Evolutionary conservation across 2,113 vertebrate species (phyloP).

Genomic region (Vidua chalybeata): DNA sequence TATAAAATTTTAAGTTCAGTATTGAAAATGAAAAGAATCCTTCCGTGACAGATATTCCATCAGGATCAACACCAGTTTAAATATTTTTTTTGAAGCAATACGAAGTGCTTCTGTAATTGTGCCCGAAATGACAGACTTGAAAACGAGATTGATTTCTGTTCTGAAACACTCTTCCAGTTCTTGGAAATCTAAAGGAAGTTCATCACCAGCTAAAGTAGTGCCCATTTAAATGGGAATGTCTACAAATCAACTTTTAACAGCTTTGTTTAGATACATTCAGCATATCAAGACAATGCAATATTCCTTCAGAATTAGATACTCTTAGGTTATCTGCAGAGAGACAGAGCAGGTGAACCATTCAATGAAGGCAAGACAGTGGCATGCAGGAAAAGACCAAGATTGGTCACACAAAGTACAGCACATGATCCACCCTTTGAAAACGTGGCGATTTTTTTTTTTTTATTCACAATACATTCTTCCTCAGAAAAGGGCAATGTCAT

Average conservation of each 20-base stretch:
- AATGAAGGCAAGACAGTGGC: not conserved
- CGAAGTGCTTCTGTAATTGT: not conserved
- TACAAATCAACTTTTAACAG: not conserved
- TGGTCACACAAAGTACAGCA: not conserved
- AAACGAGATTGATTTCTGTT: conserved; percentile 10
- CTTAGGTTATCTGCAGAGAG: not conserved
- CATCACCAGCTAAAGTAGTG: not conserved
- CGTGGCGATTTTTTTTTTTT: not conserved
- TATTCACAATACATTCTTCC: not conserved
- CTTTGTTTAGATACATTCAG: conserved; percentile 11
- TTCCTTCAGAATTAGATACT: not conserved
- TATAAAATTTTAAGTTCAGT: not conserved
- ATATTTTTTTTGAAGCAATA: not conserved
- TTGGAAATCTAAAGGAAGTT: not conserved
- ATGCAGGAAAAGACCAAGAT: not conserved
- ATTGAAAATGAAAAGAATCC: not conserved
- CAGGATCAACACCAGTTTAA: not conserved
- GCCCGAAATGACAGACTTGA: not conserved
- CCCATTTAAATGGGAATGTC: not conserved
- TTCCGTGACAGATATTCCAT: not conserved
- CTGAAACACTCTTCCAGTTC: not conserved
- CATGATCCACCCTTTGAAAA: not conserved
- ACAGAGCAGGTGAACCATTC: not conserved
- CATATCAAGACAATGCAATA: not conserved
- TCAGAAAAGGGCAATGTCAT: not conserved